These are phyloP conservation scores for Phorcus lineatus DNA, from an alignment of 2,888 invertebrate species.

Conservation along the genomic window DNA sequence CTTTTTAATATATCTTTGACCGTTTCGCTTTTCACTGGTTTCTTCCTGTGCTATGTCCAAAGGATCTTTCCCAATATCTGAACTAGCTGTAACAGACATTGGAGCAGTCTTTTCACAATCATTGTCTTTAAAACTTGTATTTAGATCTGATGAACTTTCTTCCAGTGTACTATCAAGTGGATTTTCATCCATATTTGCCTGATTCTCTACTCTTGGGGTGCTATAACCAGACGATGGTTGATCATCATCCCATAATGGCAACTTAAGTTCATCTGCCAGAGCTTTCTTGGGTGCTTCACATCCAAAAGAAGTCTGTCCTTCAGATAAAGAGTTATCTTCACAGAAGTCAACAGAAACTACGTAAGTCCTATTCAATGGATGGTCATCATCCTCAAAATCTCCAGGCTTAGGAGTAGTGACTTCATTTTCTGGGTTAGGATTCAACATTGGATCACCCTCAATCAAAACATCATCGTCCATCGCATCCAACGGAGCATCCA, in stretches of 20 bases:
- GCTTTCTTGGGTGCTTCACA: no score
- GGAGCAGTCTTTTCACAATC: not conserved
- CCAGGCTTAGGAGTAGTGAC: not conserved
- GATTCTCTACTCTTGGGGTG: not conserved
- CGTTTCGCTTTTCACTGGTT: not conserved
- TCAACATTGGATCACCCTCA: not conserved
- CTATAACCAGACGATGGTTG: not conserved
- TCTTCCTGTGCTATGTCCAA: not conserved
- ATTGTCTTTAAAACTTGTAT: not conserved
- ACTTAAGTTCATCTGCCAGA: not conserved
- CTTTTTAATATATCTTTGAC: constrained; percentile 12
- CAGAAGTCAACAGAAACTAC: not conserved
- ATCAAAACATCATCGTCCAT: not conserved
- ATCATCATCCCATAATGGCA: not conserved
- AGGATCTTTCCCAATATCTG: not conserved
- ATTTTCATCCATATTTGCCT: not conserved
- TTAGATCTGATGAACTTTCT: not conserved
- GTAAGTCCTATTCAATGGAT: not conserved
- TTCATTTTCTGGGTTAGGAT: not conserved
- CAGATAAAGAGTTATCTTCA: not conserved
- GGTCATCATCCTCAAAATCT: not conserved
- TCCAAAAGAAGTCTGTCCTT: no score
- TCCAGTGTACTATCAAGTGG: not conserved
- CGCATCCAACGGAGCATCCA: not conserved
- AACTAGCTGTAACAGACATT: not conserved